These are phyloP conservation scores for Zaprionus ornatus DNA, from an alignment of 1,140 invertebrate species.

Conservation along the genomic window DNA sequence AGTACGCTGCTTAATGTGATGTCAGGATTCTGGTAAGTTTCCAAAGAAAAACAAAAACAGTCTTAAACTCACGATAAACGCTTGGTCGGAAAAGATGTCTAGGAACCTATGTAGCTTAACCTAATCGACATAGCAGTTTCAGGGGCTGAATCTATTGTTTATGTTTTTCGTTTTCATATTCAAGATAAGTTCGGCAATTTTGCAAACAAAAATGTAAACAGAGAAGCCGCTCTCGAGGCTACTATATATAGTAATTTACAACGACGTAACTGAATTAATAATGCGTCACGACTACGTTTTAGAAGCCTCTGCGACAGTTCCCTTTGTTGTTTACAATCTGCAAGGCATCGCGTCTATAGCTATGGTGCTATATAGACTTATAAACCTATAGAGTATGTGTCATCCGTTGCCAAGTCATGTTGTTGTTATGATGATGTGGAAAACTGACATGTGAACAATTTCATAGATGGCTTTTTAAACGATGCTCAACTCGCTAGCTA, in stretches of 20 bases:
- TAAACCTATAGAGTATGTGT: background rate
- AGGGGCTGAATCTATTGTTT: background rate
- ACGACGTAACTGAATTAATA: background rate
- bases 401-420: background rate
- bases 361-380: background rate
- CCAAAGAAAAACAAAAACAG: background rate
- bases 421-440: background rate
- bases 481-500: background rate
- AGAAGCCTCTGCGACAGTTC: background rate
- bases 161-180: background rate
- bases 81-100: conserved; percentile 8
- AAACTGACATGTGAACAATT: background rate
- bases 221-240: background rate
- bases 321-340: background rate
- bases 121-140: background rate
- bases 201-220: background rate
- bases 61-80: conserved; percentile 13
- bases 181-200: background rate
- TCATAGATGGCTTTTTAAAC: conserved; percentile 4
- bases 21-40: conserved; percentile 85
- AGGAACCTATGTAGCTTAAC: background rate
- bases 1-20: conserved; percentile 89
- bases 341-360: background rate
- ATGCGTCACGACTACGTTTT: background rate
- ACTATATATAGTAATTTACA: background rate